Base-by-base conservation (phyloP, 2,113 vertebrate genomes). In the Sminthopsis crassicaudata region DNA sequence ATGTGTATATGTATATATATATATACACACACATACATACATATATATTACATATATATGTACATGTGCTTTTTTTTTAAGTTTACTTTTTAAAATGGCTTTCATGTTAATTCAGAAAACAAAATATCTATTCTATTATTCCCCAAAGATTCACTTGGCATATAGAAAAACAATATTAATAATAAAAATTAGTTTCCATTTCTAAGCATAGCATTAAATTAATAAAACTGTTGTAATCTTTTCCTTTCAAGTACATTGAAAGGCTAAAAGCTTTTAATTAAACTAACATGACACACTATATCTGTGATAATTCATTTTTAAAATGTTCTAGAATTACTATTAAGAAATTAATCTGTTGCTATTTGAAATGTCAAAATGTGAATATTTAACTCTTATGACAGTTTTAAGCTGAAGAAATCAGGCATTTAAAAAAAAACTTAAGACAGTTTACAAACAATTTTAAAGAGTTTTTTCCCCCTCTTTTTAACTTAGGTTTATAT, bases 141-240 rank as follows among this genome's bases (percentile, higher is more conserved):
- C 95, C 90, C 93, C 94, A 97, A 96, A 96, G 92, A 95, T 94
- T 89, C 98, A 96, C 0, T 92, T 25, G 89, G 96, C 94, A 95
- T 88, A 96, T 91, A 91, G 92, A 90, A 98, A 96, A 60, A 94
- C 2, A 96, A 92, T 94, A 93, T 55, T 54, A 94, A 30, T n/a
- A 90, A 94, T 53, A 92, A 96, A 36, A 27, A 91, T 50, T 46
- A 96, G 93, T 91, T 96, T 90, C 36, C 0, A 95, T 93, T 96
- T 97, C 76, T 94, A 94, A 93, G 91, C 51, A 46, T 27, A 95
- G 46, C 91, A 96, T 94, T 55, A 89, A 27, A 89, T 27, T 84
- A 91, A 46, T 10, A 88, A 57, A 96, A 93, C 4, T 90, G 95
- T 51, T 92, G 94, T 46, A 91, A 36, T 48, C 53, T 90, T 27